Percentiles rank a stretch among this genome's conserved stretches.
Conservation (phyloP, 2,888 invertebrate genomes). For the Neoascia interrupta region DNA sequence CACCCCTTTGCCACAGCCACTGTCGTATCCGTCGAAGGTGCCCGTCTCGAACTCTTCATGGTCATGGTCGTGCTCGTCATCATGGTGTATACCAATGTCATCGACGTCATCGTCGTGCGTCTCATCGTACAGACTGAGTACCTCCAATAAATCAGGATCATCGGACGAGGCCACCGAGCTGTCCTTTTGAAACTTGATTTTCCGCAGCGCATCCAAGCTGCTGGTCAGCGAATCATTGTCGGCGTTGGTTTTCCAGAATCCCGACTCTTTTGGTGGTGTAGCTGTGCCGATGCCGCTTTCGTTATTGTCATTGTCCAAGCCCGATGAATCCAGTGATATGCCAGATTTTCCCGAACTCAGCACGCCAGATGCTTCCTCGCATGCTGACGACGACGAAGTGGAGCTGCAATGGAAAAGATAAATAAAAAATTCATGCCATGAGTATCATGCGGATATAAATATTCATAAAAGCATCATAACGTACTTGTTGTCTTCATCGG, state of each 20-base stretch:
- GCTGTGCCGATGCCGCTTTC: constrained; percentile 79
- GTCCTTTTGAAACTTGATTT: constrained; percentile 78
- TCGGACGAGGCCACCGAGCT: constrained; percentile 78
- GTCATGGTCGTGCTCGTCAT: constrained; percentile 74
- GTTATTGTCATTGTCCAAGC: constrained; percentile 78
- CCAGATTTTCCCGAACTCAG: constrained; percentile 79
- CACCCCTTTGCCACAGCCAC: constrained; percentile 73
- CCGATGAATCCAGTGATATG: constrained; percentile 78
- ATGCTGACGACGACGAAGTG: constrained; percentile 79
- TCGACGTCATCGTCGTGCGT: constrained; percentile 74
- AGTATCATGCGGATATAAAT: constrained; percentile 52
- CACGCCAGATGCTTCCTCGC: constrained; percentile 78
- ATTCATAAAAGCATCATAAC: constrained; percentile 70
- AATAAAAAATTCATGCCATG: constrained; percentile 53
- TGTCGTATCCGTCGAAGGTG: constrained; percentile 76
- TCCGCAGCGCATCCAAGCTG: constrained; percentile 76
- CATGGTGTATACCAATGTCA: constrained; percentile 72
- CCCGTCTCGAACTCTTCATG: constrained; percentile 76
- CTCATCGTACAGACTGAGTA: constrained; percentile 77
- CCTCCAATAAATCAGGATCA: constrained; percentile 78
- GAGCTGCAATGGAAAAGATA: constrained; percentile 72
- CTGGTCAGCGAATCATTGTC: constrained; percentile 77
- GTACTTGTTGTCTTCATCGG: constrained; percentile 80
- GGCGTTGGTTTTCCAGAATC: constrained; percentile 76
- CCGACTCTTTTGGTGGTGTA: constrained; percentile 78